Evolutionary conservation across 2,113 vertebrate genomes (phyloP).

Genomic region (Scopus umbretta): DNA sequence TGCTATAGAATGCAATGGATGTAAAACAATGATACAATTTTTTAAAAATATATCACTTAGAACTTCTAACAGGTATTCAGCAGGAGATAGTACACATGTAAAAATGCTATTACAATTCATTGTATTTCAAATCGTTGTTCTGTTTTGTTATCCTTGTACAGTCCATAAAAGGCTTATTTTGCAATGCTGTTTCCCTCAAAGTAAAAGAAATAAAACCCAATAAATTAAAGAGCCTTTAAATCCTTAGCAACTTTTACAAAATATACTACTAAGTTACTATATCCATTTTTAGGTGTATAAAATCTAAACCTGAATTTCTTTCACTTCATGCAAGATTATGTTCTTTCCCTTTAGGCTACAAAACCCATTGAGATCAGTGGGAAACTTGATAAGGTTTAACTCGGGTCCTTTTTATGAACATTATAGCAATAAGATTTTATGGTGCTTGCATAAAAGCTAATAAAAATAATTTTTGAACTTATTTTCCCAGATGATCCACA

Average conservation of each 20-base stretch:
- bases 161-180: not conserved
- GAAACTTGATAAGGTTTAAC: not conserved
- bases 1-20: not conserved
- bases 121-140: not conserved
- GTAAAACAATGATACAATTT: not conserved
- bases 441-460: not conserved
- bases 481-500: not conserved
- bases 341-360: not conserved
- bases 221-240: not conserved
- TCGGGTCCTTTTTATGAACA: not conserved
- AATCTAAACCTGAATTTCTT: not conserved
- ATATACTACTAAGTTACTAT: not conserved
- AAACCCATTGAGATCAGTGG: not conserved
- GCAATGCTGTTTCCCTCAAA: not conserved
- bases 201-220: not conserved
- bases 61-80: not conserved
- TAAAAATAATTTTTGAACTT: not conserved
- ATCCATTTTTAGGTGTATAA: not conserved
- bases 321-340: not conserved
- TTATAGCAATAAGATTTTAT: not conserved
- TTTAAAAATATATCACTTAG: not conserved
- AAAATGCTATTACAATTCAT: not conserved
- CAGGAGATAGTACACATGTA: not conserved
- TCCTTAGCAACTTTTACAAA: not conserved
- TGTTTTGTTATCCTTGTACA: not conserved